Percentiles rank a stretch among this genome's conserved stretches.
Evolutionary conservation across 2,797 vertebrate genomes (phyloP).

Genomic region (Coreius guichenoti): DNA sequence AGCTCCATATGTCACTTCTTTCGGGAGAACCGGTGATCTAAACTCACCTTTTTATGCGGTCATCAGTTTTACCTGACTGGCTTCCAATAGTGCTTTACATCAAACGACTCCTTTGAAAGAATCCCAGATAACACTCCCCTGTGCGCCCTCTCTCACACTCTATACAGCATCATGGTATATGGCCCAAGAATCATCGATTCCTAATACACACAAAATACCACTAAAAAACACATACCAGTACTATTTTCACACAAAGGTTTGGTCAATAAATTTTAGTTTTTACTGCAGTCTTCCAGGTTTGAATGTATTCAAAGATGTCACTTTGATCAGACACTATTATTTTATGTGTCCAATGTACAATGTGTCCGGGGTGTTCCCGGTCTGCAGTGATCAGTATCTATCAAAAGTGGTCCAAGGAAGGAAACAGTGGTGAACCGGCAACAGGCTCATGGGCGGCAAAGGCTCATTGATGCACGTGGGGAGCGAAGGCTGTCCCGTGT

Average conservation of each 20-base stretch:
- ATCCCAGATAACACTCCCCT: slow-evolving; percentile 24
- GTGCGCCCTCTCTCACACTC: slow-evolving; percentile 14
- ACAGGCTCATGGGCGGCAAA: no score
- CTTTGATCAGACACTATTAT: neutral
- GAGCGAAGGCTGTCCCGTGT: no score
- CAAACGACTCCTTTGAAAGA: slow-evolving; percentile 41
- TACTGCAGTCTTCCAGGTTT: neutral
- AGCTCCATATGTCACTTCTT: slow-evolving; percentile 16
- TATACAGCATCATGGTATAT: slow-evolving; percentile 34
- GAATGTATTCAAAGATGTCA: slow-evolving; percentile 5
- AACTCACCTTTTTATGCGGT: slow-evolving; percentile 43
- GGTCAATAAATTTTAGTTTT: neutral
- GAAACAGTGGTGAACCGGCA: no score
- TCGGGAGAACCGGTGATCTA: slow-evolving; percentile 40
- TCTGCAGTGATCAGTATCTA: no score
- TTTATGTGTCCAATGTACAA: neutral
- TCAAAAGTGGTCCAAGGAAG: no score
- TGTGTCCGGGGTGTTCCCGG: no score
- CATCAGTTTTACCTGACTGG: slow-evolving; percentile 57
- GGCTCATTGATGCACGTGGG: no score
- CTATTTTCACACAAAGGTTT: slow-evolving; percentile 2
- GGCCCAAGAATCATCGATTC: slow-evolving; percentile 24
- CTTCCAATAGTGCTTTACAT: slow-evolving; percentile 52
- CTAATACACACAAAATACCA: slow-evolving; percentile 24
- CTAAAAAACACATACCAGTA: slow-evolving; percentile 36